Conservation (phyloP, 2,797 vertebrate species). For the Tokudaia muenninki region DNA sequence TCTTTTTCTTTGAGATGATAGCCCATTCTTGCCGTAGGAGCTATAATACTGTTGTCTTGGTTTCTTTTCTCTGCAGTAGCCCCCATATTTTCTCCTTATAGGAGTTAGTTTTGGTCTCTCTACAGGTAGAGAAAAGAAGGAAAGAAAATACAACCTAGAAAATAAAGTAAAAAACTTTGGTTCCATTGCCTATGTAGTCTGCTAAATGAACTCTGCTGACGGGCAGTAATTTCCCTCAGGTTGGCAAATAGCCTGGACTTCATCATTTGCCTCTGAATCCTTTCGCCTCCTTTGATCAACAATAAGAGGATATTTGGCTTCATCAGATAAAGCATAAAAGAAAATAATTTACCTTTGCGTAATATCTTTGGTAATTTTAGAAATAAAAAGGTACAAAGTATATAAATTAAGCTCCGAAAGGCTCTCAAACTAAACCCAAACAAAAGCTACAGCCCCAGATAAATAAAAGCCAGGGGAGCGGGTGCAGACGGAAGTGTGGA, state of each 20-base stretch:
- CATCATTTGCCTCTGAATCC: slow-evolving; percentile 90
- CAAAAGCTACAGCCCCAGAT: slow-evolving; percentile 91
- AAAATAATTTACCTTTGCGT: slow-evolving; percentile 95
- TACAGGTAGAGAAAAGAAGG: slow-evolving; percentile 89
- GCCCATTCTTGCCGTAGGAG: slow-evolving; percentile 81
- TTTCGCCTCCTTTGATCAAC: slow-evolving; percentile 91
- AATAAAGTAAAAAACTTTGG: slow-evolving; percentile 93
- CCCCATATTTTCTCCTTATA: slow-evolving; percentile 83
- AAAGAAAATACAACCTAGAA: slow-evolving; percentile 87
- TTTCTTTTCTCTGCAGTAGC: slow-evolving; percentile 80
- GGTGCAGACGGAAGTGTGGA: slow-evolving; percentile 88
- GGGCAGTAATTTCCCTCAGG: slow-evolving; percentile 88
- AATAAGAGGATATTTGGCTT: slow-evolving; percentile 98
- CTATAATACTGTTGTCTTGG: slow-evolving; percentile 87
- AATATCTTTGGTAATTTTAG: slow-evolving; percentile 99
- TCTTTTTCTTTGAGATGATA: slow-evolving; percentile 84
- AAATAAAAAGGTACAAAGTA: slow-evolving; percentile 89
- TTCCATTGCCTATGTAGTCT: slow-evolving; percentile 90
- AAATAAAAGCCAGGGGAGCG: slow-evolving; percentile 91
- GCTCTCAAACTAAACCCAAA: slow-evolving; percentile 89
- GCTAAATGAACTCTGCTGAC: slow-evolving; percentile 89
- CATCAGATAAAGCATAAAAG: slow-evolving; percentile 97
- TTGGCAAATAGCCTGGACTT: slow-evolving; percentile 88
- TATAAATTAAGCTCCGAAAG: slow-evolving; percentile 92
- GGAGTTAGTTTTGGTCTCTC: slow-evolving; percentile 93